Evolutionary conservation across 2,113 vertebrate species (phyloP).

Genomic region (Etia nguti): DNA sequence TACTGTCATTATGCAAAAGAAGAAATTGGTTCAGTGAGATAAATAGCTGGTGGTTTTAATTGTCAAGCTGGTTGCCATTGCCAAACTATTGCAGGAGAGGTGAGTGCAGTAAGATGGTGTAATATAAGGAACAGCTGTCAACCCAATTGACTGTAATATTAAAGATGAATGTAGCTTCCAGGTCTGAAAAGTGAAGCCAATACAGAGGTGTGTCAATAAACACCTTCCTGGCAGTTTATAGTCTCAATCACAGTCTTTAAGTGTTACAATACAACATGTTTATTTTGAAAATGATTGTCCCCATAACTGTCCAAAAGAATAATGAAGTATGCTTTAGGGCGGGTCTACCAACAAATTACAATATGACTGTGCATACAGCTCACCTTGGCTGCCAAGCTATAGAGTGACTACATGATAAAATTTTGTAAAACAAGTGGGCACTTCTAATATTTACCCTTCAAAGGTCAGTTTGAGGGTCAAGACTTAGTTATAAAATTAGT

Average conservation of each 20-base stretch:
- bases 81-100: neutral
- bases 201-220: neutral
- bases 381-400: neutral
- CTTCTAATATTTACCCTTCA: neutral
- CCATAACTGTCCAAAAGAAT: neutral
- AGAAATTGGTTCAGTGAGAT: neutral
- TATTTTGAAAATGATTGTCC: neutral
- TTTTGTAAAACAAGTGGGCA: neutral
- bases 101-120: neutral
- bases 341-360: neutral
- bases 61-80: neutral
- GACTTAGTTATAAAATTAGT: neutral
- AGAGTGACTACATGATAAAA: neutral
- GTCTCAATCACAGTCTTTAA: neutral
- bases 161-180: neutral
- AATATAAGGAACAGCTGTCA: neutral
- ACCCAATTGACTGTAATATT: neutral
- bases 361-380: neutral
- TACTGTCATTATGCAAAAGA: neutral
- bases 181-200: neutral
- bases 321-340: neutral
- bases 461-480: neutral
- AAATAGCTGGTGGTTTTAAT: neutral
- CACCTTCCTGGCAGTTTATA: neutral
- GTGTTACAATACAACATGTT: neutral